Conservation (phyloP, 1,140 invertebrate genomes). For the Cephus cinctus region DNA sequence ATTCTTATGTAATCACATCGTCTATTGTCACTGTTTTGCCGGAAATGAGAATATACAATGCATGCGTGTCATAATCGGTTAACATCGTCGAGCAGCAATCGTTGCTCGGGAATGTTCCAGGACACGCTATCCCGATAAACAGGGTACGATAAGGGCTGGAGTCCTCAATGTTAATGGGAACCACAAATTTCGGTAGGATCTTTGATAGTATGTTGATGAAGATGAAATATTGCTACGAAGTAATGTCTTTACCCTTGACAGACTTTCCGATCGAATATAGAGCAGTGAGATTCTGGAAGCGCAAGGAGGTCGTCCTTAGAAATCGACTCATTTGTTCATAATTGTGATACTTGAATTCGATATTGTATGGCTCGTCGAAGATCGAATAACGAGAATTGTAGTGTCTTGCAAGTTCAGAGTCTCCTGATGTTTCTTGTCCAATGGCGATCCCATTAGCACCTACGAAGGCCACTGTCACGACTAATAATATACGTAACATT, state of each 20-base stretch:
- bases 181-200: too few relatives aligned
- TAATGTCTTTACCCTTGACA: slow-evolving; percentile 71
- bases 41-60: too few relatives aligned
- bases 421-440: slow-evolving; percentile 17
- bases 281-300: slow-evolving; percentile 82
- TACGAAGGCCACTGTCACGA: slow-evolving; percentile 13
- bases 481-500: slow-evolving; percentile 21
- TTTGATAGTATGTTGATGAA: too few relatives aligned
- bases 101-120: too few relatives aligned
- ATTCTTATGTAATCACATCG: too few relatives aligned
- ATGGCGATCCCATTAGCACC: slow-evolving; percentile 11
- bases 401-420: slow-evolving; percentile 35
- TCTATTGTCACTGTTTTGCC: too few relatives aligned
- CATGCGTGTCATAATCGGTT: too few relatives aligned
- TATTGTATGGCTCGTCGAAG: slow-evolving; percentile 46
- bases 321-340: slow-evolving; percentile 84
- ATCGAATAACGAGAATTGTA: slow-evolving; percentile 44
- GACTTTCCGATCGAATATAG: slow-evolving; percentile 92
- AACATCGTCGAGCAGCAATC: too few relatives aligned
- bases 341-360: slow-evolving; percentile 88
- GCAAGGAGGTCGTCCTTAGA: slow-evolving; percentile 73
- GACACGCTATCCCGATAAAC: too few relatives aligned
- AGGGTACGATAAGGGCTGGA: too few relatives aligned
- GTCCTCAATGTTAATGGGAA: too few relatives aligned
- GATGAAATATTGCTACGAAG: background rate